Evolutionary conservation across 1,140 invertebrate genomes (phyloP).

Genomic region (Gonioctena quinquepunctata): DNA sequence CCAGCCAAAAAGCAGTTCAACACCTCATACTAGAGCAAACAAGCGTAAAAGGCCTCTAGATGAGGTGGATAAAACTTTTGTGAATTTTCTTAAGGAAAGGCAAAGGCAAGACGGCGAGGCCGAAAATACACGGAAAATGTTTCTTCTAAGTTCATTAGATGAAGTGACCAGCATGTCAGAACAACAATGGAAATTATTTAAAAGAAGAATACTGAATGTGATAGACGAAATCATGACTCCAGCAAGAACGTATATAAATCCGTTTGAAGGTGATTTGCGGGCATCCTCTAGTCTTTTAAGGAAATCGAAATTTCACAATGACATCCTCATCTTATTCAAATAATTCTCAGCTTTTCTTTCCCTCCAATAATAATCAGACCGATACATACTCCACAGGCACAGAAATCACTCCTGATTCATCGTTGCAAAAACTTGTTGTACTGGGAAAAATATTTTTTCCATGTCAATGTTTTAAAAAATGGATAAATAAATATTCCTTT

Average conservation of each 20-base stretch:
- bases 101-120: background rate
- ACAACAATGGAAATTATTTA: background rate
- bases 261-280: background rate
- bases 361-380: background rate
- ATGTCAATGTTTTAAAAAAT: background rate
- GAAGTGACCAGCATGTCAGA: slow-evolving; percentile 6
- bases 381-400: background rate
- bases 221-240: background rate
- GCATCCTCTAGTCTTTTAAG: background rate
- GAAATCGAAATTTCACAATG: slow-evolving; percentile 1
- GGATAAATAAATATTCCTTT: background rate
- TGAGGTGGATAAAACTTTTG: background rate
- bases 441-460: background rate
- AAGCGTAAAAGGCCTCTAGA: background rate
- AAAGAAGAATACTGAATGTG: slow-evolving; percentile 7
- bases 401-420: background rate
- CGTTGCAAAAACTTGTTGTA: slow-evolving; percentile 6
- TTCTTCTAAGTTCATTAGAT: background rate
- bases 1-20: slow-evolving; percentile 1
- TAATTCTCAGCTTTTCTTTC: slow-evolving; percentile 4
- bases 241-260: slow-evolving; percentile 2
- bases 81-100: background rate
- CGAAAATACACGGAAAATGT: background rate
- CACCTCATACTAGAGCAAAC: background rate
- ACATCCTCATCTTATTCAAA: background rate